Evolutionary conservation across 2,797 vertebrate species (phyloP), one percentile per base, ranked within the genome.

Genomic region (Micropoecilia bifurca): DNA sequence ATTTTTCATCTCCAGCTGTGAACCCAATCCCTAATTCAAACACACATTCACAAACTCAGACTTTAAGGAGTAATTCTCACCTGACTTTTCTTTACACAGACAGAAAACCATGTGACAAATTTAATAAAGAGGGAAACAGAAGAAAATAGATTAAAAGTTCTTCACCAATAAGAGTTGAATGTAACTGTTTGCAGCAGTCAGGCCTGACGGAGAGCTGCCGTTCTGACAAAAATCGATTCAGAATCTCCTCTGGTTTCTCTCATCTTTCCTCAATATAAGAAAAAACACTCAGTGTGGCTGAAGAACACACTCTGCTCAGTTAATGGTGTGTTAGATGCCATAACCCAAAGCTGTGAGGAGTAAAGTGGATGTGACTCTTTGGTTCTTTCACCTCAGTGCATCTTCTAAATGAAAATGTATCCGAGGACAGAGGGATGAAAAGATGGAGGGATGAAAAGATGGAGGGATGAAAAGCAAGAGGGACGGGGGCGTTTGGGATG

Each of bases 331-430:
- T 80, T 77, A 81, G 80, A 84, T 39, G 12, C 43, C 66, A 48
- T 50, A 69, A 83, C 85, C 66, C 77, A 33, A 48, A 81, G 59
- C 73, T 71, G 71, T 73, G 74, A 14, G 13, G 53, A 74, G 68
- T 83, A 80, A 83, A 90, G 80, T 89, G 83, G 75, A 89, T 79
- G 82, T 55, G 53, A 59, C 80, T 80, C 25, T 74, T 83, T 76
- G 71, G 22, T 73, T 83, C 77, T 63, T 73, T 86, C 72, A 83
- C 82, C 80, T 84, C 83, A 90, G 90, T 82, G 79, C 81, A 88
- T 89, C 81, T 75, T 73, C 79, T 85, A 77, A 88, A 90, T 88
- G 73, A 85, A 86, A 87, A 66, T 66, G 63, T 66, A 22, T 66
- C 63, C 8, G 2, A 25, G 22, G 66, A 69, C 9, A 82, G 72